Conservation (phyloP, 1,140 invertebrate genomes). For the Pararge aegeria region DNA sequence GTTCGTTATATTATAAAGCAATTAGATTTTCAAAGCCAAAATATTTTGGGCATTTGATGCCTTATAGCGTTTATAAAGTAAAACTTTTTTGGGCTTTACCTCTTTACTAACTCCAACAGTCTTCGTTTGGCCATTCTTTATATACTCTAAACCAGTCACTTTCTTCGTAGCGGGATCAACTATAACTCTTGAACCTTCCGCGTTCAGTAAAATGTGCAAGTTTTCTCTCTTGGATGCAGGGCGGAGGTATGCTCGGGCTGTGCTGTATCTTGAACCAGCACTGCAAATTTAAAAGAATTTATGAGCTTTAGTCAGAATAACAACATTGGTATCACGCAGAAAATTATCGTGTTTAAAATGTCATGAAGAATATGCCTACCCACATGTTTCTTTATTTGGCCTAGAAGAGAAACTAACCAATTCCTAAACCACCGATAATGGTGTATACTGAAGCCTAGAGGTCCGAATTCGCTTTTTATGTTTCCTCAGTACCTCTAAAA, state of each 20-base stretch:
- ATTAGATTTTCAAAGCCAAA: neutral
- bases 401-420: no score
- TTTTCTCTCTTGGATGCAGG: slow-evolving; percentile 88
- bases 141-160: slow-evolving; percentile 79
- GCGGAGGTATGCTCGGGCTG: slow-evolving; percentile 90
- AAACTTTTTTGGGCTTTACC: slow-evolving; percentile 34
- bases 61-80: no score
- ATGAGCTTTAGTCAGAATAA: neutral
- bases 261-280: slow-evolving; percentile 83
- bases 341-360: no score
- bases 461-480: no score
- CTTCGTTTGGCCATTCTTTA: slow-evolving; percentile 76
- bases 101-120: slow-evolving; percentile 85
- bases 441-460: no score
- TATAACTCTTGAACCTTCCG: slow-evolving; percentile 82
- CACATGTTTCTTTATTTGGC: no score
- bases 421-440: no score
- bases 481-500: no score
- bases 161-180: slow-evolving; percentile 77
- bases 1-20: neutral
- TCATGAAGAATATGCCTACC: no score
- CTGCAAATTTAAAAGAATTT: slow-evolving; percentile 48
- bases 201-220: slow-evolving; percentile 84
- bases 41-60: no score
- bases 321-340: no score